Evolutionary conservation across 2,113 vertebrate species (phyloP).

Genomic region (Bubo blakistoni): DNA sequence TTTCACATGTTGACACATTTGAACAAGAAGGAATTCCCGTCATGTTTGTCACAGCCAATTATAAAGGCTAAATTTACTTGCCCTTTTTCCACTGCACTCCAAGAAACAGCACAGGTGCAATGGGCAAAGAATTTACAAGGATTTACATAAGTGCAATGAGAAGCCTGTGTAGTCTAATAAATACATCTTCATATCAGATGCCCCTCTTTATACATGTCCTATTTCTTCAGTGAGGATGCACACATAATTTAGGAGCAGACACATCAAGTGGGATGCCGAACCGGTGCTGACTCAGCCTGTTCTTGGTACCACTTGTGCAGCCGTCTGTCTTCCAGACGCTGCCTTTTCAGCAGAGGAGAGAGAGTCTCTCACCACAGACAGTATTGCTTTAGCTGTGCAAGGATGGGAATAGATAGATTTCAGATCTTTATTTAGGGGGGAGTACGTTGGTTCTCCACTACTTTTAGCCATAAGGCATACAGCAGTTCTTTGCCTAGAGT

Average conservation of each 20-base stretch:
- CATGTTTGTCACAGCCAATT: background rate
- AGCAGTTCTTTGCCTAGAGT: background rate
- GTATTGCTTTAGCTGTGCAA: background rate
- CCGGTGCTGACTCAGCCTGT: background rate
- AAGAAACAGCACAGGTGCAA: background rate
- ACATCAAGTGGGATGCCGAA: background rate
- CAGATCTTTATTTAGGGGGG: constrained; percentile 1
- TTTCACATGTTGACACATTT: background rate
- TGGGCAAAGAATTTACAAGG: background rate
- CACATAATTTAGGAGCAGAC: constrained; percentile 14
- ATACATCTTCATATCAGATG: background rate
- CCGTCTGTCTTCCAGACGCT: constrained; percentile 1
- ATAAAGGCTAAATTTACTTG: background rate
- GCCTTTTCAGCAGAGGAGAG: background rate
- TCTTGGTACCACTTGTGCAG: background rate
- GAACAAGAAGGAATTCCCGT: background rate
- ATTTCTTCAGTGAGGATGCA: background rate
- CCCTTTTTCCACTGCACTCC: background rate
- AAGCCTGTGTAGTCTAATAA: background rate
- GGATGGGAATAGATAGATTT: constrained; percentile 11
- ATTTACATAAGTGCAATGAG: background rate
- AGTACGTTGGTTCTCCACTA: background rate
- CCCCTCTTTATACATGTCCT: background rate
- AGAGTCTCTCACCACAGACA: constrained; percentile 1
- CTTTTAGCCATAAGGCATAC: background rate